These are phyloP conservation scores for Chaenodraco wilsoni DNA, from an alignment of 2,797 vertebrate species.

Conservation along the genomic window DNA sequence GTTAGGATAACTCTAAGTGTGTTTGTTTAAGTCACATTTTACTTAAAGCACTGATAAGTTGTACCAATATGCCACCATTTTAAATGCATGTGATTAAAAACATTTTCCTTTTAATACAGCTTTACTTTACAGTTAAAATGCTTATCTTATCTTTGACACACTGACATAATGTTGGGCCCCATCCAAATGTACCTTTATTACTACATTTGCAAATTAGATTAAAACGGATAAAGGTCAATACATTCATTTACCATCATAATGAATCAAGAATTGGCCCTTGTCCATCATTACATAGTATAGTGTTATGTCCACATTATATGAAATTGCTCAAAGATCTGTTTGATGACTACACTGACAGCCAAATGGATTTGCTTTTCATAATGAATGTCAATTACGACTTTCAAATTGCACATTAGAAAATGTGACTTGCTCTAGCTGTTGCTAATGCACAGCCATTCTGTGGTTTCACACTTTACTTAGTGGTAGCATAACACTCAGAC, in stretches of 20 bases:
- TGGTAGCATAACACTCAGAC: conserved; percentile 41
- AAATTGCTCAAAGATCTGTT: neutral
- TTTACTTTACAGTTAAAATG: neutral
- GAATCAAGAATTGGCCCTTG: neutral
- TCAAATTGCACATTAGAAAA: conserved; percentile 12
- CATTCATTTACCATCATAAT: neutral
- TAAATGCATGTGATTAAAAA: neutral
- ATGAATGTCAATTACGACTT: neutral
- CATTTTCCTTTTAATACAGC: neutral
- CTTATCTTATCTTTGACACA: conserved; percentile 17
- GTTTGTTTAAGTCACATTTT: conserved; percentile 13
- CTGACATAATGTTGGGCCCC: neutral
- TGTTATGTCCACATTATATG: neutral
- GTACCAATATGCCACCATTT: neutral
- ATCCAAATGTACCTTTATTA: neutral
- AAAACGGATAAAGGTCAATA: neutral
- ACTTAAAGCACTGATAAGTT: conserved; percentile 12
- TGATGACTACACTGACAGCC: neutral
- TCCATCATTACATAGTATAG: neutral
- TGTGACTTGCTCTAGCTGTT: conserved; percentile 15
- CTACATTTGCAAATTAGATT: neutral
- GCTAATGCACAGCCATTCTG: conserved; percentile 29
- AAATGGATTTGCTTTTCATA: conserved; percentile 14
- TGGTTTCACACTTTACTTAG: conserved; percentile 49
- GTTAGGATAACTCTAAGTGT: conserved; percentile 7